Percentiles rank a stretch among this genome's conserved stretches.
Conservation (phyloP, 2,888 invertebrate genomes). For the Lydus trimaculatus region DNA sequence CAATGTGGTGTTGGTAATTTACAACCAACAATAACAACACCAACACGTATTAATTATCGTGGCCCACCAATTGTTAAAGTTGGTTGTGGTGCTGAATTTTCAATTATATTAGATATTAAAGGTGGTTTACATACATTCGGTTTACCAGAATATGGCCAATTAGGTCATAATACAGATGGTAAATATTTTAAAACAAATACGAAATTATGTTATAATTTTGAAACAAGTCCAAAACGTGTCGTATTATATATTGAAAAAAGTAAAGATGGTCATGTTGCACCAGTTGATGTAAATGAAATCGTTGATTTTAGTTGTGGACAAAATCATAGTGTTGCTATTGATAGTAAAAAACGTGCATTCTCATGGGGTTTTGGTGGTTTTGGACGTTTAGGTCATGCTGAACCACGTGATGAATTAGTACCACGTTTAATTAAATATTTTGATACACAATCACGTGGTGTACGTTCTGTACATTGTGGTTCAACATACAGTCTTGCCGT, state of each 20-base stretch:
- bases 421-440: conserved; percentile 86
- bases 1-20: conserved; percentile 87
- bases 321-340: conserved; percentile 91
- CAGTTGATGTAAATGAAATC: conserved; percentile 85
- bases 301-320: conserved; percentile 90
- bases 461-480: conserved; percentile 83
- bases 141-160: conserved; percentile 90
- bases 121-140: conserved; percentile 92
- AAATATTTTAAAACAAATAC: conserved; percentile 92
- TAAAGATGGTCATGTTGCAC: conserved; percentile 84
- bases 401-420: conserved; percentile 88
- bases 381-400: conserved; percentile 91
- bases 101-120: conserved; percentile 87
- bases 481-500: conserved; percentile 86
- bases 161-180: conserved; percentile 95
- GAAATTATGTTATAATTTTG: conserved; percentile 86
- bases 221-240: conserved; percentile 84
- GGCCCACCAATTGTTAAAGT: conserved; percentile 86
- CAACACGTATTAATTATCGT: conserved; percentile 73
- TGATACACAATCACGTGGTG: conserved; percentile 84
- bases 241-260: conserved; percentile 86
- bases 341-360: conserved; percentile 86
- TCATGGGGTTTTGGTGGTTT: conserved; percentile 98
- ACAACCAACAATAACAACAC: conserved; percentile 63
- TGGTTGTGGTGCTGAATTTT: conserved; percentile 92